Base-by-base conservation (phyloP, 2,113 vertebrate genomes). In the Corythornis cristatus region DNA sequence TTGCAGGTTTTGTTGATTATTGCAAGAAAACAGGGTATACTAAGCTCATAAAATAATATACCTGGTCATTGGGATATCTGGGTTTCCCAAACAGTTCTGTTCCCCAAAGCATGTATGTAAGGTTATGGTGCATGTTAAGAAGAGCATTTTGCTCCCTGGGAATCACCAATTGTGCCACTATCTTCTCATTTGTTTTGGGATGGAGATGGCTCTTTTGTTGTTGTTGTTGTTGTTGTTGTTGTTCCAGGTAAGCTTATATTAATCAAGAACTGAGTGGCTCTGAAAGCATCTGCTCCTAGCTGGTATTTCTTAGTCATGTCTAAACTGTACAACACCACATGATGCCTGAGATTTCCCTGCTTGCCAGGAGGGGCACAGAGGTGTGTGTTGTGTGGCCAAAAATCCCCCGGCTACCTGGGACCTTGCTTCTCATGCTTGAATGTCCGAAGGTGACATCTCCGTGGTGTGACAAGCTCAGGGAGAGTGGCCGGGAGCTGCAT, bases 251-350 rank as follows among this genome's bases (percentile, higher is more conserved):
- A 79, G 45, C 16, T 57, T 33, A 26, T 62, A 15, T 72, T 77
- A 62, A 87, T 64, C 50, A 82, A 73, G 18, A 72, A 84, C 15
- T 86, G 84, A 92, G 33, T 11, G 31, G 29, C 64, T 92, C 71
- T 93, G 89, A 91, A 87, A 92, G 60, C 82, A 37, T 87, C 78
- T 93, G 64, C 86, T 93, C 45, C 71, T 57, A 84, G 89, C 84
- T 82, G 64, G 19, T 76, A 89, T 89, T 84, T 89, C 71, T 92
- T 79, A 76, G 93, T 83, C 79, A 25, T 51, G 16, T 74, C 33
- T 96, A 85, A 94, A 91, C 60, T 88, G 84, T 64, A 6, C 26
- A 45, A 48, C 67, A 23, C 11, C 6, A 25, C 33, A n/a, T 0
- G 0, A 58, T 29, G 56, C 51, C 70, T 71, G 43, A 81, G 22